Percentiles rank a stretch among this genome's conserved stretches.
phyloP scores from a whole-genome alignment of 1,140 invertebrate genomes.

The Aphaenogaster ashmeadi region DNA sequence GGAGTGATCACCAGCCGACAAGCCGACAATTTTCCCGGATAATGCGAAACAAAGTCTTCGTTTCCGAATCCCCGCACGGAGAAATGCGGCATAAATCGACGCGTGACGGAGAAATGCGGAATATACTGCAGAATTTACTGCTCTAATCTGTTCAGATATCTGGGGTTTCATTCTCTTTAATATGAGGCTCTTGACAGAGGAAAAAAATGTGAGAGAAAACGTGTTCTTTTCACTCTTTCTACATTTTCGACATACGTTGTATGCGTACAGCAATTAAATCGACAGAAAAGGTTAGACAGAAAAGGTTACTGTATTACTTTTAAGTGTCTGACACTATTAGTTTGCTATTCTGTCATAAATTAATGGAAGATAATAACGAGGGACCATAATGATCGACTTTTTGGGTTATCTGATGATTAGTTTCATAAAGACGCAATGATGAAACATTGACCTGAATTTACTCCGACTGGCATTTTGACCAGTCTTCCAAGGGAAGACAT shows the following conservation, averaged over 20 bases:
- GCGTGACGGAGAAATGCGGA: conserved; percentile 54
- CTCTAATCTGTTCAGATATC: conserved; percentile 32
- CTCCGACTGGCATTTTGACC: not conserved
- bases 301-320: not conserved
- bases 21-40: conserved; percentile 28
- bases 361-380: not conserved
- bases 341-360: conserved; percentile 3
- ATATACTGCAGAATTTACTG: conserved; percentile 22
- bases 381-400: not conserved
- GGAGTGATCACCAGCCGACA: conserved; percentile 1
- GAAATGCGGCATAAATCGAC: conserved; percentile 47
- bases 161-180: conserved; percentile 8
- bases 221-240: conserved; percentile 8
- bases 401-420: conserved; percentile 2
- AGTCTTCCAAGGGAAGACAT: not conserved
- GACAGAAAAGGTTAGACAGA: not conserved
- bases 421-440: not conserved
- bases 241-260: conserved; percentile 1
- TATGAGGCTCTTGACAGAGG: not conserved
- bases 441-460: conserved; percentile 26
- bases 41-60: conserved; percentile 31
- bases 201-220: not conserved
- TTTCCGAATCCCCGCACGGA: conserved; percentile 13
- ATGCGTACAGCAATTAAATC: not conserved
- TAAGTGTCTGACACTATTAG: not conserved